These are phyloP conservation scores for Chunga burmeisteri DNA, from an alignment of 2,113 vertebrate species.

Conservation along the genomic window DNA sequence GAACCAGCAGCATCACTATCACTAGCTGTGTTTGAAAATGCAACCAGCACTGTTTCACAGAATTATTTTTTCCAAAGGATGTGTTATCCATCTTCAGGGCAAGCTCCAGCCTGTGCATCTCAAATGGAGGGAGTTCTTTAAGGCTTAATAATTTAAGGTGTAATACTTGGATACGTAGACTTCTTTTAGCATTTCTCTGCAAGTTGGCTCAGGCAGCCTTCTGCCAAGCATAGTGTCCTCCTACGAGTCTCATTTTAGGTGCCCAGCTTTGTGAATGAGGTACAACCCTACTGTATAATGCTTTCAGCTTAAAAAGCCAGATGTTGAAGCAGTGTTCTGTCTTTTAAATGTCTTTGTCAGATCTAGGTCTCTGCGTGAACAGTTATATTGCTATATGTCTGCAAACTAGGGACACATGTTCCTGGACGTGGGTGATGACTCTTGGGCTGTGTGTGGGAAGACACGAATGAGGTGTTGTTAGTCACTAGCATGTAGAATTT, in stretches of 20 bases:
- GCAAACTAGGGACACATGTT: neutral
- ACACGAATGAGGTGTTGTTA: neutral
- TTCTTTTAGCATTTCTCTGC: neutral
- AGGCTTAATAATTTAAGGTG: neutral
- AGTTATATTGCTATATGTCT: neutral
- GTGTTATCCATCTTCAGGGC: neutral
- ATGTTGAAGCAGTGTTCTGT: neutral
- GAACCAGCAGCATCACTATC: neutral
- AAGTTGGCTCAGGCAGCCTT: rapidly evolving
- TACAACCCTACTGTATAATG: rapidly evolving
- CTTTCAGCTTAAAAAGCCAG: neutral
- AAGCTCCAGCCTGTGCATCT: neutral
- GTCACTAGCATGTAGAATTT: neutral
- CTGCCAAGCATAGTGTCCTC: neutral
- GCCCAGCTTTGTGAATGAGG: neutral
- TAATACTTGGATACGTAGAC: neutral
- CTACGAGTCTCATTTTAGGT: neutral
- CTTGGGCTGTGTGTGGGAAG: neutral
- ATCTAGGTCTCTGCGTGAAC: neutral
- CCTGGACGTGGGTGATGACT: neutral
- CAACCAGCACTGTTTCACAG: neutral
- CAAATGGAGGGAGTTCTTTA: neutral
- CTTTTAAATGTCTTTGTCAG: neutral
- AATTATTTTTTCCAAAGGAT: neutral
- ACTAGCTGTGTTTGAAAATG: neutral